These are phyloP conservation scores for Malthinus seriepunctatus DNA, from an alignment of 2,888 invertebrate genomes.

Conservation along the genomic window DNA sequence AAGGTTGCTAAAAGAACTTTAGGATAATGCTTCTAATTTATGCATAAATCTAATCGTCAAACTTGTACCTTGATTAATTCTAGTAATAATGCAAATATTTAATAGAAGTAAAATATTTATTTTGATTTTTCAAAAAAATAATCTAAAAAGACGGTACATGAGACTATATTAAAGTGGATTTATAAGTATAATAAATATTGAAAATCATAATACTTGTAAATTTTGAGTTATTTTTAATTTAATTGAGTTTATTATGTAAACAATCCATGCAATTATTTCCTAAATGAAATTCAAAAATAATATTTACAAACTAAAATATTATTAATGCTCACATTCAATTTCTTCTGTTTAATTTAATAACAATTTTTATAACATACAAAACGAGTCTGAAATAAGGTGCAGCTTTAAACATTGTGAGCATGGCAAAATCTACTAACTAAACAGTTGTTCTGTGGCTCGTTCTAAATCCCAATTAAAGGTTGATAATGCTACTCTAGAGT, in stretches of 20 bases:
- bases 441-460: slow-evolving; percentile 86
- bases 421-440: slow-evolving; percentile 67
- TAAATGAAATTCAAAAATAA: slow-evolving; percentile 3
- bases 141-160: too few species aligned
- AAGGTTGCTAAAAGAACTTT: too few species aligned
- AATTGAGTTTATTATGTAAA: background rate
- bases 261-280: slow-evolving; percentile 2
- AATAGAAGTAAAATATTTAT: too few species aligned
- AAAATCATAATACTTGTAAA: too few species aligned
- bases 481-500: slow-evolving; percentile 87
- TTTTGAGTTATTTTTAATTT: too few species aligned
- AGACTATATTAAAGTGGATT: too few species aligned
- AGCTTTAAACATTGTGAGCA: background rate
- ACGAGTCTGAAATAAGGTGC: background rate
- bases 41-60: too few species aligned
- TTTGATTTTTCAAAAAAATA: too few species aligned
- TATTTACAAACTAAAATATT: slow-evolving; percentile 6
- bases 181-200: too few species aligned
- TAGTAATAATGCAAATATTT: too few species aligned
- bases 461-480: slow-evolving; percentile 92
- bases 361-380: slow-evolving; percentile 4
- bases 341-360: background rate
- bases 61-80: too few species aligned
- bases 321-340: background rate
- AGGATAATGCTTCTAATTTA: too few species aligned